Evolutionary conservation across 2,797 vertebrate genomes (phyloP), one percentile per base, ranked within the genome.

Genomic region (Eremophila alpestris): DNA sequence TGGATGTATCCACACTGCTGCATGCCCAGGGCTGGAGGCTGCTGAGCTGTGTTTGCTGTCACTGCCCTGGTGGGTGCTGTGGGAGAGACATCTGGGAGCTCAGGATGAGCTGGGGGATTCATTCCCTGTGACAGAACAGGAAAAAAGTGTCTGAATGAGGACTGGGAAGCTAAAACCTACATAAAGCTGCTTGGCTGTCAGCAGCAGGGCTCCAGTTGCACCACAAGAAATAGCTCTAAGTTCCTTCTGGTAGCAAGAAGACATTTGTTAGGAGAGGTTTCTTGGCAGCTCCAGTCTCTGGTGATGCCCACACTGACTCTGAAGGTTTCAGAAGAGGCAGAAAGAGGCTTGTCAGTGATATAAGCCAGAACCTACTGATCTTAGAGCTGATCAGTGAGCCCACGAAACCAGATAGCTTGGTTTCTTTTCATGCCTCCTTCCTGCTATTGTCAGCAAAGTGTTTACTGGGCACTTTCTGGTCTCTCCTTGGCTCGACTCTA

Each of bases 391-490:
- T 92, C 45, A 51, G 74, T 30, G 73, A 71, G 38, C 11, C 65
- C 48, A 26, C 3, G 68, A 87, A 94, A 95, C 62, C 64, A 93
- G 91, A 92, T 38, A 71, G 67, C 68, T 64, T 54, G 60, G 75
- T 90, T 87, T 78, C 89, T 75, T 77, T 38, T 68, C 71, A 22
- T 68, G 65, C 83, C 64, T 84, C 81, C 88, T 87, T 91, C 71
- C 78, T 83, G 92, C 83, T 74, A 62, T 80, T 67, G 65, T 88
- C 96, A 93, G 93, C 82, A 81, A 92, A 95, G 74, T 60, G 69
- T 96, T 93, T 89, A 79, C 73, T 73, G 92, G 94, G 92, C 89
- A 83, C 86, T 95, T 95, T 90, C 88, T 83, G 93, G 80, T 76
- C 92, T 83, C 80, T 41, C 87, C 90, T 90, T 95, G 93, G 93